Conservation (phyloP, 2,888 invertebrate genomes). For the Xanthorhoe spadicearia region DNA sequence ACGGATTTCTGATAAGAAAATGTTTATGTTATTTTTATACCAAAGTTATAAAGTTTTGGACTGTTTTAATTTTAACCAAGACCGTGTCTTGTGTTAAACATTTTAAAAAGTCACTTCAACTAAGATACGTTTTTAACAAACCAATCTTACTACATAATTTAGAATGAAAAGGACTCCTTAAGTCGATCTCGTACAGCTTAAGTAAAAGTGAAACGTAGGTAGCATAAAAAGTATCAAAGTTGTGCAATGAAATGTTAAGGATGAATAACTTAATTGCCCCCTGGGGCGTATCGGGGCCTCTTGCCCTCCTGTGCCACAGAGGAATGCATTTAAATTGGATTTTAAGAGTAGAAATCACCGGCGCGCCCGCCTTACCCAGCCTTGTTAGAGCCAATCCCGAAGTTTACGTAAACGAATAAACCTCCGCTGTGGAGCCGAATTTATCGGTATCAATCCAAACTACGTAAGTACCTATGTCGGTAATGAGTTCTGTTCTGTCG, state of each 20-base stretch:
- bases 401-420: slow-evolving; percentile 84
- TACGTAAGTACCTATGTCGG: slow-evolving; percentile 40
- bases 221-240: slow-evolving; percentile 69
- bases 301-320: slow-evolving; percentile 78
- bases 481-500: slow-evolving; percentile 39
- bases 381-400: slow-evolving; percentile 84
- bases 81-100: background rate
- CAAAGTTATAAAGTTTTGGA: slow-evolving; percentile 2
- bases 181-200: slow-evolving; percentile 22
- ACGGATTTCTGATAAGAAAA: slow-evolving; percentile 42
- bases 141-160: background rate
- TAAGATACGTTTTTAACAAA: too few relatives aligned
- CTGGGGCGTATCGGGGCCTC: slow-evolving; percentile 76
- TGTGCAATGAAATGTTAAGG: slow-evolving; percentile 84
- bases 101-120: background rate
- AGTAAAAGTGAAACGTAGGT: slow-evolving; percentile 55
- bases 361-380: slow-evolving; percentile 74
- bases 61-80: too few relatives aligned
- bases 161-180: slow-evolving; percentile 8
- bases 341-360: slow-evolving; percentile 85
- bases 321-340: slow-evolving; percentile 86
- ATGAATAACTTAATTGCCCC: slow-evolving; percentile 85
- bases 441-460: slow-evolving; percentile 74
- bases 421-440: slow-evolving; percentile 73
- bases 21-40: slow-evolving; percentile 2